Percentiles rank a stretch among this genome's conserved stretches.
These are phyloP conservation scores for Sanderia malayensis DNA, from an alignment of 30 jellyfish, hydroid and myxozoan species.

Conservation along the genomic window DNA sequence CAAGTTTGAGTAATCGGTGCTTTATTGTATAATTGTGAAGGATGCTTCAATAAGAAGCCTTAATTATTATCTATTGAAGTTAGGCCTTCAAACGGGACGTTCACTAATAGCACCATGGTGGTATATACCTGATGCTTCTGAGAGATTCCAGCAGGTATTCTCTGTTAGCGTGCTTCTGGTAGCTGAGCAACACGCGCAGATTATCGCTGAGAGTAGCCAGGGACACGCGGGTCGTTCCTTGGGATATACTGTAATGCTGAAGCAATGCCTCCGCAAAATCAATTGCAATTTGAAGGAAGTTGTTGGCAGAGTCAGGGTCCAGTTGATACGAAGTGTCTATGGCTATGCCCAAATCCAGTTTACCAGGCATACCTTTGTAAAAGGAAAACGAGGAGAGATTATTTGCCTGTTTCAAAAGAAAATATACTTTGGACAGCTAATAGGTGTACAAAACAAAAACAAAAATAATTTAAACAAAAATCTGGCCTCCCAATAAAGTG, in stretches of 20 bases:
- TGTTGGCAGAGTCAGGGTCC: conserved; percentile 15
- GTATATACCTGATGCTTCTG: conserved; percentile 9
- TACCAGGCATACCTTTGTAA: conserved; percentile 18
- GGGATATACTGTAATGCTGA: conserved; percentile 68
- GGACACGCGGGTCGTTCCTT: conserved; percentile 63
- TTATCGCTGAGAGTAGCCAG: conserved; percentile 22
- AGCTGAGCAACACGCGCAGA: background rate
- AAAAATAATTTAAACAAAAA: too few species aligned
- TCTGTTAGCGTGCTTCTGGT: conserved; percentile 46
- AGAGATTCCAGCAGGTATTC: conserved; percentile 42
- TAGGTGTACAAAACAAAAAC: background rate
- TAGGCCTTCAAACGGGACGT: too few species aligned
- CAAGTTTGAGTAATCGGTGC: too few species aligned
- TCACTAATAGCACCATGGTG: too few species aligned
- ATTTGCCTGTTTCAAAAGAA: background rate
- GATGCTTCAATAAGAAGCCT: too few species aligned
- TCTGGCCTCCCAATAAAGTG: too few species aligned
- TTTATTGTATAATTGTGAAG: too few species aligned
- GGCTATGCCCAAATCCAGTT: conserved; percentile 36
- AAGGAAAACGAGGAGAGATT: too few species aligned
- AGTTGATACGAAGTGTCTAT: conserved; percentile 53
- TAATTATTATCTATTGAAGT: too few species aligned
- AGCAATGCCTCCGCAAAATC: conserved; percentile 15
- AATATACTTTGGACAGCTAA: background rate
- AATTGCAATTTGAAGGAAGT: conserved; percentile 20